Base-by-base conservation (phyloP, 2,888 invertebrate genomes). In the Idaea biselata region DNA sequence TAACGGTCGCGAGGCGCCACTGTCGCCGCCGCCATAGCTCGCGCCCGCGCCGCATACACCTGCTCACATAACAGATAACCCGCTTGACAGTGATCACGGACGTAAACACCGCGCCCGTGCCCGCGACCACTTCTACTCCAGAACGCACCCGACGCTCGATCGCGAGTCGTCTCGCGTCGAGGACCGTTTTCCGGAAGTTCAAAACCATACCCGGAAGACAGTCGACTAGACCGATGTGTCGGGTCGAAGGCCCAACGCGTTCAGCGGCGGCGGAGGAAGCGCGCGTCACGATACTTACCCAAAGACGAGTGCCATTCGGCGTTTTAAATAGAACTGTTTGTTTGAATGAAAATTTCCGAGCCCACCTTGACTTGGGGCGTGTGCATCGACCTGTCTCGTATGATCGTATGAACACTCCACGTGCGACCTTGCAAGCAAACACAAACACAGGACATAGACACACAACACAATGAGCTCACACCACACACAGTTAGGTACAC, bases 1-100 rank as follows among this genome's bases (percentile, higher is more conserved):
- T 88, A 89, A 88, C 82, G 82, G 81, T 84, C 87, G 83, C 84
- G 44, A 6, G 44, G 44, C 44, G 44, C 44, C 7, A 44, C 44
- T 44, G 44, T 44, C 44, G 5, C 44, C 32, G 32, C 32, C 14
- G 44, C 8, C 44, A 44, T 44, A 44, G 82, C 83, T 87, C 87
- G 84, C 83, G 83, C 82, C 79, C 76, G 77, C 77, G 75, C 81
- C 79, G 77, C 81, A 74, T 80, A 75, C 80, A 85, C 84, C 88
- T 86, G 89, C 88, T 89, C 89, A 88, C 89, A 86, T 89, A 87
- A 88, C 85, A 84, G 87, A 87, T 83, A 87, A 87, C 87, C 86
- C 88, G 84, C 78, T 86, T 87, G 88, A 88, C 89, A 88, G 89
- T 87, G 88, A 86, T 86, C 88, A 85, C 84, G 80, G 79, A 86